phyloP scores from a whole-genome alignment of 2,888 invertebrate genomes.

The Gonocerus acuteangulatus region DNA sequence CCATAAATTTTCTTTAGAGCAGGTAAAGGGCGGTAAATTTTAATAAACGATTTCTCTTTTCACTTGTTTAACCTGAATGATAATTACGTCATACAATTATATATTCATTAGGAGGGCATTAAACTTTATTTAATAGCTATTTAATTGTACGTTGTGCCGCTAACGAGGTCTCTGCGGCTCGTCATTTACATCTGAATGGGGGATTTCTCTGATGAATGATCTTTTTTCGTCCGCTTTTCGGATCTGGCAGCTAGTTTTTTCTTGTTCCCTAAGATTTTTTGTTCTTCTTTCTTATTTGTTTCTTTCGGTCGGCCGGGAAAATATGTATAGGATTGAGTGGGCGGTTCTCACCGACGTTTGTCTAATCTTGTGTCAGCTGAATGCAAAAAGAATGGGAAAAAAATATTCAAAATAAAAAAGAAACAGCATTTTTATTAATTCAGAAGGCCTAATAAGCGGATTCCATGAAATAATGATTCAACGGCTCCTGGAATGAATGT shows the following conservation, averaged over 20 bases:
- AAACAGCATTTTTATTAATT: no score
- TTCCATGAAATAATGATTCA: no score
- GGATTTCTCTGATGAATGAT: conserved; percentile 16
- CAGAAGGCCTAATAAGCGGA: no score
- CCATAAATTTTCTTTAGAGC: neutral
- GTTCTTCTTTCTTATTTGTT: conserved; percentile 1
- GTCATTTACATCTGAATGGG: conserved; percentile 14
- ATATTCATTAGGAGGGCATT: conserved; percentile 21
- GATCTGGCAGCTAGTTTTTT: neutral
- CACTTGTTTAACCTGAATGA: conserved; percentile 2
- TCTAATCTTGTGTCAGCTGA: no score
- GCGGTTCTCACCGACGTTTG: neutral
- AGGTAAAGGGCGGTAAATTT: neutral
- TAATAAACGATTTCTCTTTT: conserved; percentile 8
- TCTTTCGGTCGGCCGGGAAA: neutral
- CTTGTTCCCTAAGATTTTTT: neutral
- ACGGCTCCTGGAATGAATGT: no score
- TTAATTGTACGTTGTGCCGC: conserved; percentile 3
- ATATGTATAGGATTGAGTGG: no score
- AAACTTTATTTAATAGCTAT: conserved; percentile 22
- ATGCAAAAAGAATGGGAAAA: no score
- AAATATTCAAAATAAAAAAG: no score
- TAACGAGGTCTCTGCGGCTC: conserved; percentile 11
- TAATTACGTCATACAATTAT: conserved; percentile 16
- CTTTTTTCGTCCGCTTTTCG: neutral